phyloP scores from a whole-genome alignment of 2,113 vertebrate species.

The Scopus umbretta region DNA sequence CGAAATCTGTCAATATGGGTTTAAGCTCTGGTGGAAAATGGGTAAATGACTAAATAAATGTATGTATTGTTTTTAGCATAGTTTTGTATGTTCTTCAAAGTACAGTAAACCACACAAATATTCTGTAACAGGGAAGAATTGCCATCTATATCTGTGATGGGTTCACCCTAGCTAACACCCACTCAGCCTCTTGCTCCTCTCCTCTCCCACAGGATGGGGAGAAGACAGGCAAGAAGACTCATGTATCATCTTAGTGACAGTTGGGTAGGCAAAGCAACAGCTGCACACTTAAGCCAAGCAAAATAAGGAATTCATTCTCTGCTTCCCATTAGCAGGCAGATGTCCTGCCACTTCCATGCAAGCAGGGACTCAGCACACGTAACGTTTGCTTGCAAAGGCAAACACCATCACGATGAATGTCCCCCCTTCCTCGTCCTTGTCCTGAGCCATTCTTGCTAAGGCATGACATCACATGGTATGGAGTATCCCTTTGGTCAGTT shows the following conservation, averaged over 20 bases:
- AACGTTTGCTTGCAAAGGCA: fast-evolving
- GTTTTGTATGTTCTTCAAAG: not conserved
- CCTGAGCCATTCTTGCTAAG: not conserved
- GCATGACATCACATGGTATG: fast-evolving
- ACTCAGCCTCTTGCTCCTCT: not conserved
- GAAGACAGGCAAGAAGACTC: not conserved
- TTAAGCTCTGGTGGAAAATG: not conserved
- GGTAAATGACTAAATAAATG: not conserved
- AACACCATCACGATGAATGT: fast-evolving
- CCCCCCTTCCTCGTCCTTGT: not conserved
- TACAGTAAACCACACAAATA: not conserved
- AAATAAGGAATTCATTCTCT: not conserved
- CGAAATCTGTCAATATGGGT: not conserved
- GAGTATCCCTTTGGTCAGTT: not conserved
- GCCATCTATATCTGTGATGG: not conserved
- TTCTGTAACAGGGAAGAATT: not conserved
- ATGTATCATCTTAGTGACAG: not conserved
- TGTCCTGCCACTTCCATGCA: not conserved
- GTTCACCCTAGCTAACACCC: not conserved
- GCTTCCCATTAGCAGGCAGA: not conserved
- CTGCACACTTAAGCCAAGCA: not conserved
- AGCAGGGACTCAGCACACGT: not conserved
- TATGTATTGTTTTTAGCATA: not conserved
- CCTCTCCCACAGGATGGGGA: not conserved
- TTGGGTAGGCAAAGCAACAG: not conserved